These are phyloP conservation scores for Nemopilema nomurai DNA, from an alignment of 30 jellyfish, hydroid and myxozoan species.

Conservation along the genomic window DNA sequence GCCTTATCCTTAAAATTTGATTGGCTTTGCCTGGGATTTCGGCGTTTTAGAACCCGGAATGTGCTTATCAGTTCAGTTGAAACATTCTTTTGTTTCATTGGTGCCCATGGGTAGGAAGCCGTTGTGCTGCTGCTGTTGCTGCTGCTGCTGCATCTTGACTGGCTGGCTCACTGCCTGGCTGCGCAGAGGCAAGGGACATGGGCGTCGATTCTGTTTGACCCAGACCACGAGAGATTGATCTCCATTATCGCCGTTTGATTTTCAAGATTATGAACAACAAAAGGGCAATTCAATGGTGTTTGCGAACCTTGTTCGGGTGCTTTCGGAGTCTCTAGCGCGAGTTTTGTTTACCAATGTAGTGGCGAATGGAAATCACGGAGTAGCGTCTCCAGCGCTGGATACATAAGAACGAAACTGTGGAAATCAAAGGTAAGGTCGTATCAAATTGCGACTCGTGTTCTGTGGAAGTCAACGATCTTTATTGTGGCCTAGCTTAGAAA, in stretches of 20 bases:
- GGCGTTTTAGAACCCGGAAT: background rate
- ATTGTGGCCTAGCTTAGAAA: conserved; percentile 40
- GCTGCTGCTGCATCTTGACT: background rate
- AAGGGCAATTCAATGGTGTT: conserved; percentile 8
- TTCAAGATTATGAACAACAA: conserved; percentile 24
- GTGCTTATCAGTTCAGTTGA: background rate
- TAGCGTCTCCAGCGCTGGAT: background rate
- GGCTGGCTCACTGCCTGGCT: background rate
- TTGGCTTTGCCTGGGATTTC: background rate
- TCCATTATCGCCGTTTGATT: conserved; percentile 22
- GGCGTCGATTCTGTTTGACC: conserved; percentile 12
- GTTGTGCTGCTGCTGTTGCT: background rate
- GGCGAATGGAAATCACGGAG: background rate
- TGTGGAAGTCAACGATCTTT: background rate
- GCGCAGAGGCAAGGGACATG: background rate
- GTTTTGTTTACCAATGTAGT: background rate
- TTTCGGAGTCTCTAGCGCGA: background rate
- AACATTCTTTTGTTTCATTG: no score
- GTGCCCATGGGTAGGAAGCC: no score
- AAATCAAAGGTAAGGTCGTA: background rate
- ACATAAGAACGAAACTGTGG: background rate
- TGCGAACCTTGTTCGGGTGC: background rate
- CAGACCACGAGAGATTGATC: conserved; percentile 18
- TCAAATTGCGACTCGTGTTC: background rate
- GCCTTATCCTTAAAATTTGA: background rate